A percentile compares a stretch with the other conserved stretches of the same genome.
Conservation (phyloP, 2,113 vertebrate genomes). For the Synchiropus splendidus region DNA sequence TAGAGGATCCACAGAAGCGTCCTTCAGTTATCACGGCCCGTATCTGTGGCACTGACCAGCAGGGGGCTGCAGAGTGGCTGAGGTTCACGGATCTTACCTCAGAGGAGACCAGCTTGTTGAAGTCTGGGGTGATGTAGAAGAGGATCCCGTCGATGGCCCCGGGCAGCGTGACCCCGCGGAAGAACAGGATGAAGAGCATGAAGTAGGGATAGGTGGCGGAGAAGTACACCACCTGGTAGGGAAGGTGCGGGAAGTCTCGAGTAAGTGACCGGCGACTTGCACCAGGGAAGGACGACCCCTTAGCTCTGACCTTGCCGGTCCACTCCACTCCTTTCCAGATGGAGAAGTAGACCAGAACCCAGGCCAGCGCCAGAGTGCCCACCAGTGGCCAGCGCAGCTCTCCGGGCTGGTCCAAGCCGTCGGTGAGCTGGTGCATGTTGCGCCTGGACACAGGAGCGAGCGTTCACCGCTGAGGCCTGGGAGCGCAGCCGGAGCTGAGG, state of each 20-base stretch:
- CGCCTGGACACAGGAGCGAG: slow-evolving; percentile 53
- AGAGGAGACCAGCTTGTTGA: slow-evolving; percentile 74
- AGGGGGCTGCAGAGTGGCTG: no score
- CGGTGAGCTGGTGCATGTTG: slow-evolving; percentile 82
- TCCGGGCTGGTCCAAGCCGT: slow-evolving; percentile 77
- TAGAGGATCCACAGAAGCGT: no score
- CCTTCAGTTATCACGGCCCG: no score
- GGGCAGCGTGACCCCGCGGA: slow-evolving; percentile 79
- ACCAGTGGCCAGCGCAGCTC: slow-evolving; percentile 78
- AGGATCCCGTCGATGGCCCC: slow-evolving; percentile 81
- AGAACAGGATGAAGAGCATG: slow-evolving; percentile 85
- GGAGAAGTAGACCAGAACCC: slow-evolving; percentile 88
- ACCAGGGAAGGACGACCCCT: background rate
- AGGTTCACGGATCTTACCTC: slow-evolving; percentile 61
- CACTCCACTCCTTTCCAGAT: slow-evolving; percentile 94
- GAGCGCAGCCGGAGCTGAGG: background rate
- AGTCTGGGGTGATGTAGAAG: slow-evolving; percentile 85
- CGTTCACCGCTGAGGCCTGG: background rate
- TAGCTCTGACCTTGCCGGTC: slow-evolving; percentile 78
- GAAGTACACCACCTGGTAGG: slow-evolving; percentile 82
- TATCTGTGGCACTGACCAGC: no score
- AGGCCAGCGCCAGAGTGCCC: slow-evolving; percentile 77
- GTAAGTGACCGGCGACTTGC: no score
- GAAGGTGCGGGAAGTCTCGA: background rate
- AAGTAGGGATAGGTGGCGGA: slow-evolving; percentile 87